Evolutionary conservation across 1,140 invertebrate species (phyloP).

Genomic region (Thrips palmi): DNA sequence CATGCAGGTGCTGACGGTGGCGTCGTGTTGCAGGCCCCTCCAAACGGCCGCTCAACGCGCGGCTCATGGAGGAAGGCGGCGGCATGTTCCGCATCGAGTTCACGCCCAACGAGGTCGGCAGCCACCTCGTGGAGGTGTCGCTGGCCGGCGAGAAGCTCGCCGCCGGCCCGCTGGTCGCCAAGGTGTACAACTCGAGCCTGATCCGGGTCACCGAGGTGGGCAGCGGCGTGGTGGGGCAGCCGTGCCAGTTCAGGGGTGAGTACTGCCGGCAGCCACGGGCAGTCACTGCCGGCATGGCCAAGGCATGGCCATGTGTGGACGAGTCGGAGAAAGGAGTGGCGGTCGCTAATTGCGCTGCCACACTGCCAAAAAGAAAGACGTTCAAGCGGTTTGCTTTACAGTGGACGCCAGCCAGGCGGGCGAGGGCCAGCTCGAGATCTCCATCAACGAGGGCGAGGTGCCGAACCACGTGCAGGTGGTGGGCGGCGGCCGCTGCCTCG

Average conservation of each 20-base stretch:
- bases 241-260: conserved; percentile 79
- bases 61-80: conserved; percentile 49
- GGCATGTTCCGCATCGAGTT: conserved; percentile 79
- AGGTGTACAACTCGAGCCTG: conserved; percentile 80
- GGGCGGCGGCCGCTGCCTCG: conserved; percentile 80
- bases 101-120: conserved; percentile 76
- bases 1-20: not conserved
- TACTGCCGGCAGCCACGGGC: conserved; percentile 3
- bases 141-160: conserved; percentile 72
- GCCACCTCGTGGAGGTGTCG: conserved; percentile 71
- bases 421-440: conserved; percentile 93
- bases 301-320: too few species aligned
- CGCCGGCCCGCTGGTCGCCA: conserved; percentile 69
- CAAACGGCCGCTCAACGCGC: conserved; percentile 43
- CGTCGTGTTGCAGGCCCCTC: conserved; percentile 34
- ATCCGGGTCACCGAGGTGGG: conserved; percentile 80
- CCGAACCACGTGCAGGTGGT: conserved; percentile 94
- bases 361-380: too few species aligned
- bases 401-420: conserved; percentile 92
- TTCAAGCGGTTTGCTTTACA: conserved; percentile 29
- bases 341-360: too few species aligned
- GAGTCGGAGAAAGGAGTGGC: too few species aligned
- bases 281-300: too few species aligned
- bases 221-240: conserved; percentile 74
- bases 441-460: conserved; percentile 93